Evolutionary conservation across 2,888 invertebrate genomes (phyloP).

Genomic region (Plagodis dolabraria): DNA sequence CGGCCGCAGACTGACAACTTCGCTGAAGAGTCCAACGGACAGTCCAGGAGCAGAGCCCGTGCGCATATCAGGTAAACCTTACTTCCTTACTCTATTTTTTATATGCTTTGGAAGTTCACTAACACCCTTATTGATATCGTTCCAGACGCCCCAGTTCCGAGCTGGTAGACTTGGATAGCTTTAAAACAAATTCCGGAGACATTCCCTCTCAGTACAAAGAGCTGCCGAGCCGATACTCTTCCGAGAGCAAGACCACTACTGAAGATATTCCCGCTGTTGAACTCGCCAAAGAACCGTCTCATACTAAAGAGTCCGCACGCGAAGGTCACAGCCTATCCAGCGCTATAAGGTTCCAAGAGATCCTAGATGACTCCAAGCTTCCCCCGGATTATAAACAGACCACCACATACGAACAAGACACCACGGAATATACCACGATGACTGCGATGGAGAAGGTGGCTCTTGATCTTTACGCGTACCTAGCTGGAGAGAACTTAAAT

Average conservation of each 20-base stretch:
- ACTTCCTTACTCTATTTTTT: no score
- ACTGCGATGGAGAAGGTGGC: constrained; percentile 93
- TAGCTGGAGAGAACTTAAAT: constrained; percentile 87
- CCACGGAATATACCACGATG: constrained; percentile 87
- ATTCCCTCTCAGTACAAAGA: constrained; percentile 83
- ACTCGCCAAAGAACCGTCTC: constrained; percentile 57
- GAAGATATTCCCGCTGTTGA: constrained; percentile 81
- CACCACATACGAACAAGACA: constrained; percentile 72
- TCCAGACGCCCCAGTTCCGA: constrained; percentile 90
- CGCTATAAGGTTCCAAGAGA: constrained; percentile 69
- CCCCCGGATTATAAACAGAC: constrained; percentile 72
- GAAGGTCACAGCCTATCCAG: constrained; percentile 74
- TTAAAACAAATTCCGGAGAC: constrained; percentile 89
- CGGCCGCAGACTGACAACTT: constrained; percentile 74
- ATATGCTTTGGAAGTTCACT: no score
- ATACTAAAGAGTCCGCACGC: constrained; percentile 63
- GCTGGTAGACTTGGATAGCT: constrained; percentile 92
- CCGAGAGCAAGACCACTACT: constrained; percentile 79
- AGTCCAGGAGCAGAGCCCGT: constrained; percentile 83
- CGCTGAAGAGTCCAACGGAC: constrained; percentile 76
- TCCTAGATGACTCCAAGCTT: constrained; percentile 72
- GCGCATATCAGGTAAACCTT: constrained; percentile 82
- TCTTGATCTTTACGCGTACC: constrained; percentile 92
- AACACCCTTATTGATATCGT: not conserved
- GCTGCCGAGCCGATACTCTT: constrained; percentile 72